phyloP scores from a whole-genome alignment of 30 jellyfish, hydroid and myxozoan species.

The Aurelia aurita region DNA sequence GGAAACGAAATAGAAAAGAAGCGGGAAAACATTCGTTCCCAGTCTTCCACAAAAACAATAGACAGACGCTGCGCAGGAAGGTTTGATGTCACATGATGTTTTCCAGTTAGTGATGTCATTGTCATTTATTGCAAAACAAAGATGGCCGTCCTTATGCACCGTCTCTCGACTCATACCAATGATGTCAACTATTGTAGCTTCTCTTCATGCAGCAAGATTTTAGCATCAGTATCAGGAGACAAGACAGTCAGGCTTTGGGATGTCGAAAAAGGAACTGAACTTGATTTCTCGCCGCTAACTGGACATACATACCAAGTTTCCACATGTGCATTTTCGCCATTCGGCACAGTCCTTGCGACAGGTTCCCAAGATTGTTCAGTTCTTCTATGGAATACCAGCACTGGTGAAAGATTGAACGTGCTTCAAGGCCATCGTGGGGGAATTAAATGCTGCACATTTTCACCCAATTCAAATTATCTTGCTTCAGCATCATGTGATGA shows the following conservation, averaged over 20 bases:
- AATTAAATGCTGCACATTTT: slow-evolving; percentile 78
- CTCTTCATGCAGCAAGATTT: slow-evolving; percentile 75
- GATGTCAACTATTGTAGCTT: slow-evolving; percentile 91
- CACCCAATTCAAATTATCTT: slow-evolving; percentile 77
- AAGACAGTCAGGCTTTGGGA: slow-evolving; percentile 84
- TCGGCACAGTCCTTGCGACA: slow-evolving; percentile 86
- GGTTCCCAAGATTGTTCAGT: slow-evolving; percentile 93
- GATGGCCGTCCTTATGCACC: slow-evolving; percentile 80
- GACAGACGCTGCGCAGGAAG: not conserved
- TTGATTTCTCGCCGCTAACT: slow-evolving; percentile 77
- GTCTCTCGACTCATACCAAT: slow-evolving; percentile 79
- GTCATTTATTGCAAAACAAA: slow-evolving; percentile 19
- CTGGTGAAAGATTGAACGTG: slow-evolving; percentile 71
- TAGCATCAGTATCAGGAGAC: slow-evolving; percentile 92
- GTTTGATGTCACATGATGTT: not conserved
- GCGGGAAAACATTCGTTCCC: too few relatives aligned
- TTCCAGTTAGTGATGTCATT: not conserved
- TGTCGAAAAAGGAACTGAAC: slow-evolving; percentile 76
- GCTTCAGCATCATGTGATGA: slow-evolving; percentile 89
- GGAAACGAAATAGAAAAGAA: too few relatives aligned
- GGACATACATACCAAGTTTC: slow-evolving; percentile 85
- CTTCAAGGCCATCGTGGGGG: slow-evolving; percentile 91
- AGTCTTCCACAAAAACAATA: not conserved
- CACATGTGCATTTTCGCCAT: slow-evolving; percentile 91
- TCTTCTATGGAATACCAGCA: slow-evolving; percentile 84